These are phyloP conservation scores for Phalloptychus januarius DNA, from an alignment of 2,797 vertebrate species.

Conservation along the genomic window DNA sequence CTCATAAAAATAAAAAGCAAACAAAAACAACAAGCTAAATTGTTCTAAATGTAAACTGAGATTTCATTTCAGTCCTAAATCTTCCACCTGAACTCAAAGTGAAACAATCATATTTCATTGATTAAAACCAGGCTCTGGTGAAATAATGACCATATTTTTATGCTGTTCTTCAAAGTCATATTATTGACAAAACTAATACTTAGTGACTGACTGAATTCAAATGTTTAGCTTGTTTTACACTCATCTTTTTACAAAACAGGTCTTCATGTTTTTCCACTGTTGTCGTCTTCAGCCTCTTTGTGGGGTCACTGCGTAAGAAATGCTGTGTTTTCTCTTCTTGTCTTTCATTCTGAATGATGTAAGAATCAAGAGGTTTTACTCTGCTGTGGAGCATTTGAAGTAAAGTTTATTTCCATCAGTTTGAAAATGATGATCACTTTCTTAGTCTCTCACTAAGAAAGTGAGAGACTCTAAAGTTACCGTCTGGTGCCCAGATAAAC, in stretches of 20 bases:
- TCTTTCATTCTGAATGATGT: background rate
- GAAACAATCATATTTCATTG: background rate
- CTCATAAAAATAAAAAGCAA: background rate
- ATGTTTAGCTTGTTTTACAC: background rate
- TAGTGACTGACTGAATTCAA: constrained; percentile 5
- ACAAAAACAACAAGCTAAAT: background rate
- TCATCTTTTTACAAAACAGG: constrained; percentile 2
- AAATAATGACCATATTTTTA: background rate
- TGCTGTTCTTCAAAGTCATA: background rate
- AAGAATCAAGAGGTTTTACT: background rate
- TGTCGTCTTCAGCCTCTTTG: background rate
- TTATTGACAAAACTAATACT: background rate
- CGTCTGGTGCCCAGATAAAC: constrained; percentile 13
- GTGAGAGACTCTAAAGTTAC: background rate
- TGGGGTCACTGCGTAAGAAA: background rate
- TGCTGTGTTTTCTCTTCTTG: background rate
- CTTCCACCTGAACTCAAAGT: background rate
- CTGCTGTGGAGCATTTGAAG: background rate
- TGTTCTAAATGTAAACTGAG: background rate
- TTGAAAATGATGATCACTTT: too few relatives aligned
- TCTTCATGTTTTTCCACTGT: background rate
- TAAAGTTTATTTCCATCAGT: background rate
- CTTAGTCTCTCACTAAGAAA: background rate
- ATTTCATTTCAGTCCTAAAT: background rate
- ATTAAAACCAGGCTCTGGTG: background rate